Evolutionary conservation across 37 sponge, comb jelly and placozoan genomes (phyloP).

Genomic region (Halichondria panicea): DNA sequence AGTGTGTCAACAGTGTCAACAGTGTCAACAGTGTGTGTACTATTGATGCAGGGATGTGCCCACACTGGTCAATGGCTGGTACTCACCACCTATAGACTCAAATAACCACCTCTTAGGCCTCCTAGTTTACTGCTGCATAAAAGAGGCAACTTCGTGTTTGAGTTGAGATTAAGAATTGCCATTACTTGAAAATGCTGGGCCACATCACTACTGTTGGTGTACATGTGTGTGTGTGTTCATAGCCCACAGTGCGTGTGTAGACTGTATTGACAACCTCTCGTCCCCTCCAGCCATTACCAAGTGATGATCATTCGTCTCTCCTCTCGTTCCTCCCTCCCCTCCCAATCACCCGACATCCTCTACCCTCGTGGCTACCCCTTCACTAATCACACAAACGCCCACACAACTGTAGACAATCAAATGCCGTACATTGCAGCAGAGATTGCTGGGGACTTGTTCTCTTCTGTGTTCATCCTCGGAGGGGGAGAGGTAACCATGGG

Average conservation of each 20-base stretch:
- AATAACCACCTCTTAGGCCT: neutral
- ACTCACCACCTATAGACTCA: no score
- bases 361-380: slow-evolving; percentile 2
- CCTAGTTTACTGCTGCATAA: neutral
- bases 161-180: no score
- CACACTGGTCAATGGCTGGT: no score
- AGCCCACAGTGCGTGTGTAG: neutral
- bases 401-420: neutral
- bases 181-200: no score
- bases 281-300: neutral
- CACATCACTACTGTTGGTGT: no score
- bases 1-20: neutral
- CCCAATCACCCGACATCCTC: slow-evolving; percentile 1
- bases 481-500: neutral
- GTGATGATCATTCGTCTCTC: neutral
- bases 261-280: no score
- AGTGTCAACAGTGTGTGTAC: neutral
- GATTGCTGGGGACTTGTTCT: slow-evolving; percentile 5
- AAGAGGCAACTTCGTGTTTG: no score
- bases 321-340: neutral
- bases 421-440: slow-evolving; percentile 28
- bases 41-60: neutral
- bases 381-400: neutral
- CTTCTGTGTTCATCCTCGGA: neutral
- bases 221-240: no score